Evolutionary conservation across 2,797 vertebrate species (phyloP).

Genomic region (Acropternis orthonyx): DNA sequence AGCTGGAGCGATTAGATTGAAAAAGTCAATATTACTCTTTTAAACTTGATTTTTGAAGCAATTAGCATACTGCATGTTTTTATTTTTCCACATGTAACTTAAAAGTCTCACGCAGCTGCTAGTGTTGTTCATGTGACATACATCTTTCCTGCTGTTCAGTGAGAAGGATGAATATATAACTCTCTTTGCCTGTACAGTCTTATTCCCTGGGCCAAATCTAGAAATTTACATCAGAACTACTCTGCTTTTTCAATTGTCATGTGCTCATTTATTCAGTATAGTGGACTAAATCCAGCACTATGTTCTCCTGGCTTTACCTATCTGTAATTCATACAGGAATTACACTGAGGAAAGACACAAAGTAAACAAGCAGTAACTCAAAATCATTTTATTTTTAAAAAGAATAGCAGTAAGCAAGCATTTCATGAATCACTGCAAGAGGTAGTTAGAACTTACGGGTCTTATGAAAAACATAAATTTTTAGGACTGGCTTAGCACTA

Average conservation of each 20-base stretch:
- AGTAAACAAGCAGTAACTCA: constrained; percentile 10
- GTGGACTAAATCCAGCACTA: neutral
- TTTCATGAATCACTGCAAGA: neutral
- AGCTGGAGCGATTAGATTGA: neutral
- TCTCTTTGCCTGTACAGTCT: neutral
- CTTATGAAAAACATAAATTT: constrained; percentile 30
- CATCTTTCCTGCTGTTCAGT: neutral
- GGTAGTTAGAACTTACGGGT: constrained; percentile 1
- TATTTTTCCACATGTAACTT: neutral
- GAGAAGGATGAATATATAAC: neutral
- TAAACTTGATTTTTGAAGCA: neutral
- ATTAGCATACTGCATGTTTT: neutral
- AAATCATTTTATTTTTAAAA: neutral
- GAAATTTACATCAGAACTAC: neutral
- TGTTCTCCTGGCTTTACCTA: neutral
- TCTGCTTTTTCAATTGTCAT: neutral
- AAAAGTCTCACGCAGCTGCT: neutral
- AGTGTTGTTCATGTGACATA: neutral
- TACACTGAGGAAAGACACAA: neutral
- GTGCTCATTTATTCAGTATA: neutral
- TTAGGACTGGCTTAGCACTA: neutral
- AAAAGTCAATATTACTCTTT: neutral
- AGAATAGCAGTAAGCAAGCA: neutral
- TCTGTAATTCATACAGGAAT: neutral
- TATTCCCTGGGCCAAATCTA: neutral